phyloP scores from a whole-genome alignment of 2,797 vertebrate species.

The Pangasius krempfi region DNA sequence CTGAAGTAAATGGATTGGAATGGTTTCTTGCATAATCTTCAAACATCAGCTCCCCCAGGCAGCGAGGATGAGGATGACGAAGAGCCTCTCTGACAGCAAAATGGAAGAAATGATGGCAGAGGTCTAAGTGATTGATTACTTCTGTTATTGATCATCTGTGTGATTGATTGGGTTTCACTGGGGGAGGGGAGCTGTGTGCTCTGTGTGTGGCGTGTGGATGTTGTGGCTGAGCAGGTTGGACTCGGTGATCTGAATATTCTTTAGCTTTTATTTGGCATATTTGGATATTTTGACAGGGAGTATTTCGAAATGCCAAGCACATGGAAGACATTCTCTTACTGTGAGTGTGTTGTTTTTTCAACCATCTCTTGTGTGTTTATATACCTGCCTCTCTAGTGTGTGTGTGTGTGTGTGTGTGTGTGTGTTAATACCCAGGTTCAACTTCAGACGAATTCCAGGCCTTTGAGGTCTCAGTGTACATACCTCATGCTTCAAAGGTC shows the following conservation, averaged over 20 bases:
- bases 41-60: conserved; percentile 14
- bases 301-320: not conserved
- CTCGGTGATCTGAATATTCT: not conserved
- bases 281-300: not conserved
- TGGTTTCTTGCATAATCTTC: conserved; percentile 1
- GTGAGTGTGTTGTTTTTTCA: conserved; percentile 35
- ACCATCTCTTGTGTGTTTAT: conserved; percentile 39
- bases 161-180: conserved; percentile 45
- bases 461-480: conserved; percentile 61
- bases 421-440: conserved; percentile 56
- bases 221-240: conserved; percentile 8
- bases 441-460: conserved; percentile 66
- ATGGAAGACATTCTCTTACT: not conserved
- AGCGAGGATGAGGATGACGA: conserved; percentile 44
- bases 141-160: conserved; percentile 47
- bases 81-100: conserved; percentile 40
- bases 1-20: not conserved
- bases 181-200: conserved; percentile 11
- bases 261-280: not conserved
- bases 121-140: conserved; percentile 46
- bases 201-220: conserved; percentile 33
- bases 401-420: conserved; percentile 44
- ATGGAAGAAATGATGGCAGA: conserved; percentile 28
- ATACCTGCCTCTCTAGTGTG: conserved; percentile 26
- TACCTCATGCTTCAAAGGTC: conserved; percentile 69